Conservation (phyloP, 1,140 invertebrate genomes). For the Sarcophaga peregrina region DNA sequence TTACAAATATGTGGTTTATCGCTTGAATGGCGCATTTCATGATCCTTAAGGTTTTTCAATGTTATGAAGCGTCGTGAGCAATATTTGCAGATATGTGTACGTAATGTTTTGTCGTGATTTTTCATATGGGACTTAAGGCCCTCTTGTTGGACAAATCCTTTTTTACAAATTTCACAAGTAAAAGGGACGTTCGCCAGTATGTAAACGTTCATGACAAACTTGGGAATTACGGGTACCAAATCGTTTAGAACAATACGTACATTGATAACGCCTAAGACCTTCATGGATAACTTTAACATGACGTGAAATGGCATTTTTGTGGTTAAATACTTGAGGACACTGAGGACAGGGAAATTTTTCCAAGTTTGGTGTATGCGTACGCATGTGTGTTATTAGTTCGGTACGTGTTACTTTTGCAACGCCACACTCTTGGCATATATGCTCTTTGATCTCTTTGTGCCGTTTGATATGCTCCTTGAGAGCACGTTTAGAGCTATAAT, state of each 20-base stretch:
- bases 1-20: slow-evolving; percentile 46
- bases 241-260: slow-evolving; percentile 54
- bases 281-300: slow-evolving; percentile 61
- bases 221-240: slow-evolving; percentile 61
- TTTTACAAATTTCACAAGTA: slow-evolving; percentile 47
- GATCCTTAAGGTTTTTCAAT: slow-evolving; percentile 49
- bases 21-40: slow-evolving; percentile 48
- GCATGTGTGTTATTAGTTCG: slow-evolving; percentile 58
- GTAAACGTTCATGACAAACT: slow-evolving; percentile 57
- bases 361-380: slow-evolving; percentile 59
- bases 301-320: slow-evolving; percentile 59
- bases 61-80: slow-evolving; percentile 52
- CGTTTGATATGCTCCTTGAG: slow-evolving; percentile 57
- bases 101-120: slow-evolving; percentile 47
- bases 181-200: slow-evolving; percentile 47
- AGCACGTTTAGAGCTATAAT: slow-evolving; percentile 60
- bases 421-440: slow-evolving; percentile 59
- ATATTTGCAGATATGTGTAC: slow-evolving; percentile 49
- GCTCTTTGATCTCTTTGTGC: slow-evolving; percentile 57
- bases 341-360: slow-evolving; percentile 61
- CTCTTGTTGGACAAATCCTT: slow-evolving; percentile 43
- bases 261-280: slow-evolving; percentile 56
- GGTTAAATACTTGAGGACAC: slow-evolving; percentile 60
- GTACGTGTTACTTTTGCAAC: slow-evolving; percentile 60
- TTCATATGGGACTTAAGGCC: slow-evolving; percentile 47